A percentile compares a stretch with the other conserved stretches of the same genome.
phyloP scores from a whole-genome alignment of 2,113 vertebrate species.

The Eulemur macaco region DNA sequence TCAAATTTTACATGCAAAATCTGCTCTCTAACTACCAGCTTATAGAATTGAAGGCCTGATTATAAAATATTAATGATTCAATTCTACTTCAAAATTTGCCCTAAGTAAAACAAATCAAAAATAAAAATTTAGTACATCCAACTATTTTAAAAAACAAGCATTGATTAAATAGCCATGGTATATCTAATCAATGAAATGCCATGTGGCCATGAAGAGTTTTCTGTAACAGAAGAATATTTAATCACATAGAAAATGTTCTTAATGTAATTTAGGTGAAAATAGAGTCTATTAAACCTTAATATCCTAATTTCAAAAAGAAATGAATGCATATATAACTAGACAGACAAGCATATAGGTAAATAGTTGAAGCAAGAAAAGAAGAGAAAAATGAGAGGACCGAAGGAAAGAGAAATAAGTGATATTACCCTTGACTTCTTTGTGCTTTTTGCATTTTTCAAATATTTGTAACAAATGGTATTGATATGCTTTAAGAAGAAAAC shows the following conservation, averaged over 20 bases:
- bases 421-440: not conserved
- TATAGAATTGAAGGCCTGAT: not conserved
- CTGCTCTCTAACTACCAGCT: not conserved
- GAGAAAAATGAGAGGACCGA: not conserved
- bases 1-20: not conserved
- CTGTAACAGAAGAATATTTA: not conserved
- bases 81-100: not conserved
- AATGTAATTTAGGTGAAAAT: not conserved
- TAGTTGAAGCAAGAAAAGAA: not conserved
- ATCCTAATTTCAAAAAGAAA: not conserved
- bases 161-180: not conserved
- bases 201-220: not conserved
- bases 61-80: not conserved
- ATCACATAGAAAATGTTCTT: not conserved
- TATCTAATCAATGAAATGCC: not conserved
- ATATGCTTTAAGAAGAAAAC: not conserved
- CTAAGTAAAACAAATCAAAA: not conserved
- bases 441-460: not conserved
- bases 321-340: not conserved
- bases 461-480: not conserved
- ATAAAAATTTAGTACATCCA: not conserved
- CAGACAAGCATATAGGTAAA: not conserved
- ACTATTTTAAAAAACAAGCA: not conserved
- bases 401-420: not conserved
- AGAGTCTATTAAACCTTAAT: not conserved